phyloP scores from a whole-genome alignment of 2,888 invertebrate genomes.

The Parapristionchus giblindavisi region DNA sequence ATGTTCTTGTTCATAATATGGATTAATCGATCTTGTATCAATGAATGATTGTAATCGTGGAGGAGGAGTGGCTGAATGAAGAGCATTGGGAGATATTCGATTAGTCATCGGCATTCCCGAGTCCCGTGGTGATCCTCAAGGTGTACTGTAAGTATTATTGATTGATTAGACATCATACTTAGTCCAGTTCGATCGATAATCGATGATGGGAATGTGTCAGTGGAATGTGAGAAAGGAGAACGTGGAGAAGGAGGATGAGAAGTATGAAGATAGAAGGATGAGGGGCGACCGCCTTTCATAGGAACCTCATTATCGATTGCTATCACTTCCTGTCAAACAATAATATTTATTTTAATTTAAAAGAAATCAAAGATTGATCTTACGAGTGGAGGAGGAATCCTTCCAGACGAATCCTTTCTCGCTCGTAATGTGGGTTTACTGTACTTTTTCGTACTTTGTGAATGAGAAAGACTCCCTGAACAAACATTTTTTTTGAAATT shows the following conservation, averaged over 20 bases:
- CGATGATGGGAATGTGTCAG: conserved; percentile 30
- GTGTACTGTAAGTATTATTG: not conserved
- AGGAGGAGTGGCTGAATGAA: not conserved
- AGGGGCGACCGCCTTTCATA: not conserved
- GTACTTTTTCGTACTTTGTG: conserved; percentile 6
- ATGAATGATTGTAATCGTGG: not conserved
- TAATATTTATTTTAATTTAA: not conserved
- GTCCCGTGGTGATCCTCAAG: conserved; percentile 1
- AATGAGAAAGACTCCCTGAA: conserved; percentile 23
- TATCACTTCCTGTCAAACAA: conserved; percentile 18
- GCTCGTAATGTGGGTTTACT: not conserved
- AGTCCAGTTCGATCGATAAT: too few relatives aligned
- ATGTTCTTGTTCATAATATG: conserved; percentile 19
- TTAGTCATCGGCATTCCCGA: not conserved
- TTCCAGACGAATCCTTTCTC: not conserved
- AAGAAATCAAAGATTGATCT: not conserved
- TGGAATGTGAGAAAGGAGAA: conserved; percentile 29
- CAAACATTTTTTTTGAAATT: not conserved
- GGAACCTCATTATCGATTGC: not conserved
- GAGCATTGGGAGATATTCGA: conserved; percentile 14
- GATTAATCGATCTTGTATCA: not conserved
- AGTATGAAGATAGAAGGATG: conserved; percentile 3
- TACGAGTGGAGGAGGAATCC: not conserved
- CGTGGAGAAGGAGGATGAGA: conserved; percentile 37
- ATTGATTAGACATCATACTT: too few relatives aligned